Base-by-base conservation (phyloP, 2,113 vertebrate genomes). In the Sclerurus mexicanus region DNA sequence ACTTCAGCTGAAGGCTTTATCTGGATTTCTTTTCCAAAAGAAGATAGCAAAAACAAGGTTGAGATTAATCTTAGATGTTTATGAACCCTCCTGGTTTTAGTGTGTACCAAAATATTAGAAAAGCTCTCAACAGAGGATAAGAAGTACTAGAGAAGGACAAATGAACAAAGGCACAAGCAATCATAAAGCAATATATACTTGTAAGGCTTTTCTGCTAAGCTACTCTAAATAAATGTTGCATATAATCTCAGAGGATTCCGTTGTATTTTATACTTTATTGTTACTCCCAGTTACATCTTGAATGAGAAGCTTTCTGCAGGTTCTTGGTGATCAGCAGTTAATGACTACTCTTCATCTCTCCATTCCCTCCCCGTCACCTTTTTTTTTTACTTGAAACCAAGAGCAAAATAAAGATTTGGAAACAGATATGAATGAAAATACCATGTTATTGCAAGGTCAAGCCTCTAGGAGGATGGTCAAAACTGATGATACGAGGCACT, bases 281-380 rank as follows among this genome's bases (percentile, higher is more conserved):
- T 22, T 66, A 30, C 16, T 69, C 31, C 30, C 4, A 71, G 19
- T 25, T 81, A 46, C 0, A 1, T 63, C 60, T 73, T 46, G 28
- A 76, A 66, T 49, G 17, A 62, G 60, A 30, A 50, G 35, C 10
- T 11, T 85, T 50, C 50, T 79, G 16, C 49, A 60, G 5, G 40
- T 68, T 90, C 63, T 46, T 35, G n/a, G 31, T 74, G 22, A 85
- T 52, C 40, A 64, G 22, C 33, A 64, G 14, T 67, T 82, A 87
- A 91, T 80, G 39, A 83, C 69, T 83, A 47, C 55, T 64, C 24
- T 68, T 27, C 21, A 22, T 47, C 28, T 30, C 18, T 78, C 46
- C 20, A 16, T 73, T 52, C 9, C 21, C 2, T 2, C 11, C 4
- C 20, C 21, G 23, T 0, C 1, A 3, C 17, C n/a, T n/a, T 1